Evolutionary conservation across 2,888 invertebrate species (phyloP).

Genomic region (Stenolophus ochropezus): DNA sequence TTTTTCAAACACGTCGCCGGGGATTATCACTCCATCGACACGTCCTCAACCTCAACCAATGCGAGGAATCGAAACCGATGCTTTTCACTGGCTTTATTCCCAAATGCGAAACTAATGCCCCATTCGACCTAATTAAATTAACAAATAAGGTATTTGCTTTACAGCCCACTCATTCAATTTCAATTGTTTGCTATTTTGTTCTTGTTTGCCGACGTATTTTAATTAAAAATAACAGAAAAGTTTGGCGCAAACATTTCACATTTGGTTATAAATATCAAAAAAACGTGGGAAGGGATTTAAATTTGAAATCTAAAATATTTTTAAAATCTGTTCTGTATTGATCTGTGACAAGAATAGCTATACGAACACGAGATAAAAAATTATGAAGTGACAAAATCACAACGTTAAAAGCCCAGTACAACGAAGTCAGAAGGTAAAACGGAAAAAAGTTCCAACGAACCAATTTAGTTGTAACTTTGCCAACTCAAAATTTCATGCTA

Average conservation of each 20-base stretch:
- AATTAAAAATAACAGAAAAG: neutral
- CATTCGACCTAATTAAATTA: neutral
- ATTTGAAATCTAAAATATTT: neutral
- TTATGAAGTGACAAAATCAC: slow-evolving; percentile 41
- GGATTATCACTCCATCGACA: slow-evolving; percentile 51
- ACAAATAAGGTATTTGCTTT: neutral
- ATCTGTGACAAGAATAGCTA: neutral
- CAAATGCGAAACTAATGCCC: neutral
- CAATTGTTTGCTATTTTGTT: neutral
- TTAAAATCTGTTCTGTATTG: neutral
- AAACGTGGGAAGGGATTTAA: neutral
- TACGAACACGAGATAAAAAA: neutral
- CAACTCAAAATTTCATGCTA: slow-evolving; percentile 60
- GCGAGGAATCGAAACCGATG: neutral
- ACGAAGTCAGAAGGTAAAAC: slow-evolving; percentile 53
- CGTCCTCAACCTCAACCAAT: neutral
- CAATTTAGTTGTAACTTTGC: slow-evolving; percentile 59
- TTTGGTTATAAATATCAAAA: neutral
- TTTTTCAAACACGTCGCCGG: slow-evolving; percentile 50
- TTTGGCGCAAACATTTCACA: too few species aligned
- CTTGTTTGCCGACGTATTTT: neutral
- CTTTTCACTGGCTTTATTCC: neutral
- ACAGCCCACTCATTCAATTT: neutral
- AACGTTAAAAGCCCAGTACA: slow-evolving; percentile 31
- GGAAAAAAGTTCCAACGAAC: slow-evolving; percentile 49